Base-by-base conservation (phyloP, 2,113 vertebrate species). In the Columba janthina region DNA sequence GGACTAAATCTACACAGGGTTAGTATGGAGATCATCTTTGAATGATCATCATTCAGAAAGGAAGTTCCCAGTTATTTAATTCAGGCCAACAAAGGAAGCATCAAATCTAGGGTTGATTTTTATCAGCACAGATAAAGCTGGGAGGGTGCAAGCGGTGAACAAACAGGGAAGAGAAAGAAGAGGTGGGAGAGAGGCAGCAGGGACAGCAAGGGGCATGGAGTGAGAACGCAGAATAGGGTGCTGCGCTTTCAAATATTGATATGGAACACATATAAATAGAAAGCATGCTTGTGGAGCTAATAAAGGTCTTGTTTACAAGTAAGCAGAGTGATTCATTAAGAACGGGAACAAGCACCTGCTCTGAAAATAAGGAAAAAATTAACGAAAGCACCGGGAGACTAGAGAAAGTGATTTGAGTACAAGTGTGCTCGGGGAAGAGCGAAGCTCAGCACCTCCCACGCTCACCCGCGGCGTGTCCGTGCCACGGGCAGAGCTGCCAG, bases 161-260 rank as follows among this genome's bases (percentile, higher is more conserved):
- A 71, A 51, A 14, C 19, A 74, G 40, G 46, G 76, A 80, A 80
- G 24, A 65, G 69, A 83, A 77, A 67, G 42, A 75, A 56, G 67
- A 46, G 34, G 22, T 31, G 26, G 62, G 31, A 25, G 80, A 87
- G 79, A 88, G 36, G 66, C 61, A 72, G 64, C 32, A 46, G 73
- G 18, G 42, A 50, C 48, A 58, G 69, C 36, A 92, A 93, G 92
- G 76, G 72, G 44, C 56, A 61, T 8, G 19, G 88, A 73, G 84
- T 64, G 75, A 46, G 76, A 93, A 94, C 48, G 66, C 72, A 57
- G 84, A 1, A 10, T 15, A 71, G 69, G 46, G 80, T 44, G 69
- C 56, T 14, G 21, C 94, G 88, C 73, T 92, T 80, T 97, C 95
- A 94, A 94, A 96, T 96, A 94, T 94, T 96, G 88, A 90, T 96